These are phyloP conservation scores for Coenobita brevimanus DNA, from an alignment of 1,140 invertebrate genomes.

Conservation along the genomic window DNA sequence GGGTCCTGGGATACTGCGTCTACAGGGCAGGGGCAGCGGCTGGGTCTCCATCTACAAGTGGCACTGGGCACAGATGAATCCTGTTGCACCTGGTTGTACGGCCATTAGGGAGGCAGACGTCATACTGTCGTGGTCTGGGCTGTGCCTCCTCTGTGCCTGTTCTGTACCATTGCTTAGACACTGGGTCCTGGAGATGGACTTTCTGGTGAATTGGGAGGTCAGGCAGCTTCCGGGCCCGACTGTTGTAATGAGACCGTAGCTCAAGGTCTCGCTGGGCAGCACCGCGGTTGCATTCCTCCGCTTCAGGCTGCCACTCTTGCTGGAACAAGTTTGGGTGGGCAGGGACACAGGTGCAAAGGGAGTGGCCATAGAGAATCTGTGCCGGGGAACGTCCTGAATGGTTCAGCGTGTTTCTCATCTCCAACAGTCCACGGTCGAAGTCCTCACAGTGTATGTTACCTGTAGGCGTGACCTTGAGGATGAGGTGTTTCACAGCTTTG, in stretches of 20 bases:
- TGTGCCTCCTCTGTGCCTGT: slow-evolving; percentile 3
- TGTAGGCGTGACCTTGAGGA: not conserved
- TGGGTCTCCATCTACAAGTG: not conserved
- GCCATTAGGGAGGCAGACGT: not conserved
- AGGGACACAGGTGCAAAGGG: not conserved
- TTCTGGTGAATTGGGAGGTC: not conserved
- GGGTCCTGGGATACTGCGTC: not conserved
- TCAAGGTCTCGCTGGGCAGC: not conserved
- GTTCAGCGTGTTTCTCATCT: slow-evolving; percentile 13
- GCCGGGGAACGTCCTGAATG: slow-evolving; percentile 15
- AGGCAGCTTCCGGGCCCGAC: not conserved
- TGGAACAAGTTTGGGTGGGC: not conserved
- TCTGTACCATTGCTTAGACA: slow-evolving; percentile 21
- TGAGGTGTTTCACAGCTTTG: slow-evolving; percentile 22
- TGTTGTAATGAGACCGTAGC: not conserved
- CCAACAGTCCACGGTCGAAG: not conserved
- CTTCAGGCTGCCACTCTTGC: not conserved
- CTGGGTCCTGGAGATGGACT: slow-evolving; percentile 7
- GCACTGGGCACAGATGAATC: not conserved
- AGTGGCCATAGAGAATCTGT: not conserved
- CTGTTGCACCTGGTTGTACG: not conserved
- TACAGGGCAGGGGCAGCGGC: not conserved
- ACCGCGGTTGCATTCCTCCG: slow-evolving; percentile 2
- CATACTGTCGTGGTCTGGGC: not conserved
- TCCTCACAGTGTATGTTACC: not conserved